phyloP scores from a whole-genome alignment of 2,888 invertebrate species.

The Tolmerus cingulatus region DNA sequence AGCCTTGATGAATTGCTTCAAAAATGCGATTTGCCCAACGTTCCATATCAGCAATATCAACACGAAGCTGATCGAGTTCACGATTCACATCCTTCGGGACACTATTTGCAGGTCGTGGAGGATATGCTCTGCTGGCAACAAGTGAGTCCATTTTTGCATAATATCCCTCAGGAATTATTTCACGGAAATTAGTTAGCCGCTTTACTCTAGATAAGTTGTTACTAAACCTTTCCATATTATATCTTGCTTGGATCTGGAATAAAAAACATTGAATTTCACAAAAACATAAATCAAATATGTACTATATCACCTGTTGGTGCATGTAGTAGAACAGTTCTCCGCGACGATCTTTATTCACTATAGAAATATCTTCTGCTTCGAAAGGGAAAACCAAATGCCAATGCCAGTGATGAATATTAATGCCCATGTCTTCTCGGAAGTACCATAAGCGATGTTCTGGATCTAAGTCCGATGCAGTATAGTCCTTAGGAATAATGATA shows the following conservation, averaged over 20 bases:
- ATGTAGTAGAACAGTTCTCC: slow-evolving; percentile 77
- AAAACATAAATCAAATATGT: neutral
- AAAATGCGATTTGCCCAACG: slow-evolving; percentile 79
- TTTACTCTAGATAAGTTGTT: slow-evolving; percentile 72
- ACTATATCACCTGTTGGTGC: slow-evolving; percentile 70
- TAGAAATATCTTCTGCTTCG: slow-evolving; percentile 63
- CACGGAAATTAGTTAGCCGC: slow-evolving; percentile 72
- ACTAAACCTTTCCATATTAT: slow-evolving; percentile 79
- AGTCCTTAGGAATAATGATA: slow-evolving; percentile 70
- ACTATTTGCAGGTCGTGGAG: slow-evolving; percentile 71
- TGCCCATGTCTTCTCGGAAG: slow-evolving; percentile 81
- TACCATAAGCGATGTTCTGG: slow-evolving; percentile 74
- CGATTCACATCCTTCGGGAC: slow-evolving; percentile 71
- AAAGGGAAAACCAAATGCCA: slow-evolving; percentile 82
- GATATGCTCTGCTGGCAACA: slow-evolving; percentile 79
- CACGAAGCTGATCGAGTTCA: slow-evolving; percentile 71
- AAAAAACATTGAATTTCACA: neutral
- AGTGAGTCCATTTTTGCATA: slow-evolving; percentile 85
- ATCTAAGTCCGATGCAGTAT: slow-evolving; percentile 77
- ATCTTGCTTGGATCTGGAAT: slow-evolving; percentile 66
- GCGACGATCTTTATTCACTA: slow-evolving; percentile 69
- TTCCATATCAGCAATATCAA: slow-evolving; percentile 76
- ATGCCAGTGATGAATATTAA: slow-evolving; percentile 87
- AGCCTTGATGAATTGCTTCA: slow-evolving; percentile 74
- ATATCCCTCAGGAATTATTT: slow-evolving; percentile 79